A percentile compares a stretch with the other conserved stretches of the same genome.
phyloP scores from a whole-genome alignment of 2,113 vertebrate species.

The Seriola rivoliana region DNA sequence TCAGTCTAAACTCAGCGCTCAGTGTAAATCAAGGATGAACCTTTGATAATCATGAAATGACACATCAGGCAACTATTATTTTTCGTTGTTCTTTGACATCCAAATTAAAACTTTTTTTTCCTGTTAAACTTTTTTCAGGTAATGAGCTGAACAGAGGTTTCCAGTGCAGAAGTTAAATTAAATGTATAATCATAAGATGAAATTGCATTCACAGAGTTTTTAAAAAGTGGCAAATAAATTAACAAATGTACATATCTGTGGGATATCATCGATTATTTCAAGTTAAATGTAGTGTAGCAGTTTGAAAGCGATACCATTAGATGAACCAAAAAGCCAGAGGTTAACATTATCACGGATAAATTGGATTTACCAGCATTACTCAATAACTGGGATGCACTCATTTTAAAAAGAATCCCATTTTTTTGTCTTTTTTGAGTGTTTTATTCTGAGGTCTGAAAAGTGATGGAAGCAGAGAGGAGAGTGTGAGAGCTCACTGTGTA shows the following conservation, averaged over 20 bases:
- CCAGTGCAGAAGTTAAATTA: conserved; percentile 15
- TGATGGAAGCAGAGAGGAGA: conserved; percentile 34
- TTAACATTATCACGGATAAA: conserved; percentile 24
- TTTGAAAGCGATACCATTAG: conserved; percentile 27
- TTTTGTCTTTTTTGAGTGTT: conserved; percentile 26
- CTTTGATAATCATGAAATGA: no score
- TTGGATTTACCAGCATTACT: conserved; percentile 20
- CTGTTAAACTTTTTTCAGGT: conserved; percentile 1
- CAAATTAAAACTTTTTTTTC: conserved; percentile 12
- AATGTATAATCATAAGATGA: conserved; percentile 16
- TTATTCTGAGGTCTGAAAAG: conserved; percentile 35
- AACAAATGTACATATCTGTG: not conserved
- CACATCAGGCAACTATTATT: not conserved
- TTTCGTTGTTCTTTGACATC: not conserved
- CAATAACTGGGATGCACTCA: conserved; percentile 2
- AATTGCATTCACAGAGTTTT: conserved; percentile 8
- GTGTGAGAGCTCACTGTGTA: conserved; percentile 28
- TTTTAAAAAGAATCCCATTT: not conserved
- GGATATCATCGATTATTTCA: conserved; percentile 33
- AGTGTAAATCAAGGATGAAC: not conserved
- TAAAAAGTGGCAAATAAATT: not conserved
- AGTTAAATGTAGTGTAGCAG: conserved; percentile 19
- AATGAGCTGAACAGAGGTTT: conserved; percentile 25
- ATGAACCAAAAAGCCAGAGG: conserved; percentile 13
- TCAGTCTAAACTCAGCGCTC: not conserved